Evolutionary conservation across 2,797 vertebrate genomes (phyloP).

Genomic region (Bovichtus variegatus): DNA sequence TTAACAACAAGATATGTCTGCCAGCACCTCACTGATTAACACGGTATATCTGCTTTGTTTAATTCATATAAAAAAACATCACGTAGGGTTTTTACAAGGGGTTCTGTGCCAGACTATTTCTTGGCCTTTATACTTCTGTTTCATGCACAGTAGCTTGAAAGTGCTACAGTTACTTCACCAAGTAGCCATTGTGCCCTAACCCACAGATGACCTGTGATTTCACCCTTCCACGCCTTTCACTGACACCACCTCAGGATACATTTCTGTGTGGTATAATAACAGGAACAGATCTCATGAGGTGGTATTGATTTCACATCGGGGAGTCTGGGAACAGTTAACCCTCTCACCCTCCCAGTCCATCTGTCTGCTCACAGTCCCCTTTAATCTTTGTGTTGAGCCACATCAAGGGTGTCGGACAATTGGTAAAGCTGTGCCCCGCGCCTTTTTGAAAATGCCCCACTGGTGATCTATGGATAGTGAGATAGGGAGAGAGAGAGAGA

Average conservation of each 20-base stretch:
- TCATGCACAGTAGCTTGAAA: not conserved
- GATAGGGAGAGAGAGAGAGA: constrained; percentile 32
- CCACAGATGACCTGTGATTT: constrained; percentile 40
- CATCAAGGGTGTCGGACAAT: constrained; percentile 27
- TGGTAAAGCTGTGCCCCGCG: constrained; percentile 22
- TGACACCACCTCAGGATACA: constrained; percentile 52
- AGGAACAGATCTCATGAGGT: constrained; percentile 55
- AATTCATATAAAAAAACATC: not conserved
- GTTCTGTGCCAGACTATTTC: not conserved
- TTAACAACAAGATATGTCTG: not conserved
- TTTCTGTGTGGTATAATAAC: constrained; percentile 35
- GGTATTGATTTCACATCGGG: constrained; percentile 65
- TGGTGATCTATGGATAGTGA: constrained; percentile 47
- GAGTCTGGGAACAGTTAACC: constrained; percentile 46
- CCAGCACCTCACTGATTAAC: not conserved
- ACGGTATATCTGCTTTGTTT: not conserved
- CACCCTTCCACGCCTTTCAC: constrained; percentile 28
- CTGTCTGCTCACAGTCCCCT: constrained; percentile 23
- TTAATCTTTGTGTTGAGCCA: constrained; percentile 41
- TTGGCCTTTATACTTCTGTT: not conserved
- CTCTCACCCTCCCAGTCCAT: constrained; percentile 40
- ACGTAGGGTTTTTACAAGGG: not conserved
- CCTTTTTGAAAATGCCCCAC: constrained; percentile 42
- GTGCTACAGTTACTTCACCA: not conserved
- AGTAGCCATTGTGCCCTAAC: not conserved